Percentiles rank a stretch among this genome's conserved stretches.
phyloP scores from a whole-genome alignment of 2,113 vertebrate genomes.

The Pelodiscus sinensis region DNA sequence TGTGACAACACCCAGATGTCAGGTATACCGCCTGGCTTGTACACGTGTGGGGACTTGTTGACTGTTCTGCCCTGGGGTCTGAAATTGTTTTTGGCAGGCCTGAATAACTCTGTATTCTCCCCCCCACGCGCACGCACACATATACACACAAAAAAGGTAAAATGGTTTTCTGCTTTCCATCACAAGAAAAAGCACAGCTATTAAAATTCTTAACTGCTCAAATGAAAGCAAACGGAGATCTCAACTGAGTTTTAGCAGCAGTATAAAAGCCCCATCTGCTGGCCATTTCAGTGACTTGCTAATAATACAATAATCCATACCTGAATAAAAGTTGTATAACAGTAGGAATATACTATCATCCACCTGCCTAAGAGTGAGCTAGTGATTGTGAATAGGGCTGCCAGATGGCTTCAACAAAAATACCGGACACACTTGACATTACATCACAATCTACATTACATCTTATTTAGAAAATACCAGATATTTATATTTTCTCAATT shows the following conservation, averaged over 20 bases:
- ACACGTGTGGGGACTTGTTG: no score
- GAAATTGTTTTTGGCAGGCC: no score
- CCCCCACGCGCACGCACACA: background rate
- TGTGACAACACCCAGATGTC: no score
- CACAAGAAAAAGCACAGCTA: accelerated
- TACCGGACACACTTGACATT: no score
- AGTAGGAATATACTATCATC: background rate
- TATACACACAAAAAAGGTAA: background rate
- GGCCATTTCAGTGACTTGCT: background rate
- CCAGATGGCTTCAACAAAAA: no score
- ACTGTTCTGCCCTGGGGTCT: no score
- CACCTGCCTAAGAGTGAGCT: background rate
- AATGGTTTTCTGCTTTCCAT: background rate
- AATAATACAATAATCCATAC: background rate
- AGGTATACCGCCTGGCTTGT: no score
- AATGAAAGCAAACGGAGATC: background rate
- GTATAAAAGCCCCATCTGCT: background rate
- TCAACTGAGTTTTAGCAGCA: background rate
- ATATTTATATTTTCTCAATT: no score
- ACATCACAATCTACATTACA: no score
- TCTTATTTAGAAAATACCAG: no score
- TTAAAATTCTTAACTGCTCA: background rate
- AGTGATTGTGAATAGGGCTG: no score
- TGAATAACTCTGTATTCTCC: background rate
- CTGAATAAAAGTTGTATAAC: background rate